Evolutionary conservation across 2,113 vertebrate species (phyloP).

Genomic region (Nycticryphes semicollaris): DNA sequence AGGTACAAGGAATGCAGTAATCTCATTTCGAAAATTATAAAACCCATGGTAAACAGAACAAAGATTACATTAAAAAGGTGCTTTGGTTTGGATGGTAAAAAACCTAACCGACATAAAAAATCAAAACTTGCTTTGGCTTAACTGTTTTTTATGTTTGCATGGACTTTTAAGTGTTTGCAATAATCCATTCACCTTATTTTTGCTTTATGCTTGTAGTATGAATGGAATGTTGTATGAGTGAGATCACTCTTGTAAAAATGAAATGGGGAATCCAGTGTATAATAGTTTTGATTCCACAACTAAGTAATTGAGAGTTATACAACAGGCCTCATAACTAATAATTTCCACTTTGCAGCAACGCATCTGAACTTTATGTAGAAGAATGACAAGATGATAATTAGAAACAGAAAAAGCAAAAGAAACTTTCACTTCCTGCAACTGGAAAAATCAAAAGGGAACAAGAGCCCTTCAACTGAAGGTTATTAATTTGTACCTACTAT

Average conservation of each 20-base stretch:
- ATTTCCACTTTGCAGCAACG: not conserved
- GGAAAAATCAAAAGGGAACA: not conserved
- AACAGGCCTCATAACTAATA: not conserved
- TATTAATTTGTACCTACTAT: slow-evolving; percentile 31
- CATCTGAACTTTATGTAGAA: not conserved
- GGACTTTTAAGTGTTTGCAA: not conserved
- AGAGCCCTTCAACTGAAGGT: not conserved
- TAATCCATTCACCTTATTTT: not conserved
- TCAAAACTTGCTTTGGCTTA: not conserved
- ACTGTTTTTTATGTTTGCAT: not conserved
- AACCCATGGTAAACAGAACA: not conserved
- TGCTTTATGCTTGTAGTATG: not conserved
- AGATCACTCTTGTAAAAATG: not conserved
- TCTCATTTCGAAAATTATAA: not conserved
- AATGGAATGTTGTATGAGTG: not conserved
- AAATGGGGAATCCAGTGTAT: not conserved
- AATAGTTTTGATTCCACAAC: not conserved
- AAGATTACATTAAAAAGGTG: not conserved
- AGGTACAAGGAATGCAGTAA: not conserved
- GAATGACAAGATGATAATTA: not conserved
- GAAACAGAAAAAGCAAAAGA: not conserved
- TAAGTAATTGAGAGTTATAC: not conserved
- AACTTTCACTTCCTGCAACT: not conserved
- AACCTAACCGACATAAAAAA: not conserved
- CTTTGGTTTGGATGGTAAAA: not conserved